Evolutionary conservation across 2,797 vertebrate species (phyloP).

Genomic region (Rhodeus uyekii): DNA sequence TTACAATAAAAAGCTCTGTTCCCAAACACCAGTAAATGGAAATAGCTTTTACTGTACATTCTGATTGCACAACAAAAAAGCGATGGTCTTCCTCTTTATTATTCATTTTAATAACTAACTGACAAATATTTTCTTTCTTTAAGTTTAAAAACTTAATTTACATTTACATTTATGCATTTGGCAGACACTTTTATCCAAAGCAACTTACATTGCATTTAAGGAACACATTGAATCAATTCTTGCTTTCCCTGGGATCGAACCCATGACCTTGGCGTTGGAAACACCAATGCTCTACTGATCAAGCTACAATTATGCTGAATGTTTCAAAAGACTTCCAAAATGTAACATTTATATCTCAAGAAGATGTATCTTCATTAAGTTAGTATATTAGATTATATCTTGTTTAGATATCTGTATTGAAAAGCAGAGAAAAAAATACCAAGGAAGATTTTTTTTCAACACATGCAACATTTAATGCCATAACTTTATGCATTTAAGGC

Average conservation of each 20-base stretch:
- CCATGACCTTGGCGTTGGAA: too few relatives aligned
- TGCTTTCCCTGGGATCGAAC: too few relatives aligned
- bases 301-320: not conserved
- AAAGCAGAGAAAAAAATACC: not conserved
- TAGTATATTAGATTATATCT: too few relatives aligned
- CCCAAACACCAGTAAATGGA: not conserved
- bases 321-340: not conserved
- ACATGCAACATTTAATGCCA: not conserved
- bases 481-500: not conserved
- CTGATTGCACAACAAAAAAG: not conserved
- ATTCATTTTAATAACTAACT: too few relatives aligned
- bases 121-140: too few relatives aligned
- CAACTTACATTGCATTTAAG: too few relatives aligned
- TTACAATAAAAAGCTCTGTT: not conserved
- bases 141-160: too few relatives aligned
- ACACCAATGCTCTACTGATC: too few relatives aligned
- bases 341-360: not conserved
- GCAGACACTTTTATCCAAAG: too few relatives aligned
- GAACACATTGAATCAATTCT: too few relatives aligned
- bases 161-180: too few relatives aligned
- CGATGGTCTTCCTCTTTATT: not conserved
- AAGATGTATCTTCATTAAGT: not conserved
- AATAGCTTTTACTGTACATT: not conserved
- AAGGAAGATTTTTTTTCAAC: not conserved
- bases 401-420: not conserved